Evolutionary conservation across 2,113 vertebrate species (phyloP).

Genomic region (Hymenochirus boettgeri): DNA sequence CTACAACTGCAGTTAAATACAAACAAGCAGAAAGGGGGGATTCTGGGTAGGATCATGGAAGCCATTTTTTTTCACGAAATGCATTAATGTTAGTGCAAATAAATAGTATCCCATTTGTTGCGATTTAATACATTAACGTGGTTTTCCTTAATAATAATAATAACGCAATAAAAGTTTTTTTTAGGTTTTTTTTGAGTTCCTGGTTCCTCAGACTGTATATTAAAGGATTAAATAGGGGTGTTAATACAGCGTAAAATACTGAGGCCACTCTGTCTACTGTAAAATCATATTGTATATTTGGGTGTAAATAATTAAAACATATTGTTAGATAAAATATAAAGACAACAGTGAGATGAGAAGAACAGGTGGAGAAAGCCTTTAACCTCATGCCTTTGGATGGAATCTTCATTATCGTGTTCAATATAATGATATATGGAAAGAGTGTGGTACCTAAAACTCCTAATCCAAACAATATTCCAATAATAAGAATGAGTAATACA

Average conservation of each 20-base stretch:
- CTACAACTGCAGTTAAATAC: too few relatives aligned
- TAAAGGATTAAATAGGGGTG: background rate
- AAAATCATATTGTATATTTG: background rate
- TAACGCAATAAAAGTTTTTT: too few relatives aligned
- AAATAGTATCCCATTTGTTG: too few relatives aligned
- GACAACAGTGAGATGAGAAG: background rate
- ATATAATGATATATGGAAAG: background rate
- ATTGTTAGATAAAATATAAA: background rate
- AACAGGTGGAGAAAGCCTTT: conserved; percentile 3
- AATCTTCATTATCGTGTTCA: background rate
- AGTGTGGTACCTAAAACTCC: too few relatives aligned
- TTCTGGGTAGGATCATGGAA: too few relatives aligned
- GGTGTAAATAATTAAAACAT: background rate
- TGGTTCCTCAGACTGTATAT: conserved; percentile 13
- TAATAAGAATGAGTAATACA: too few relatives aligned
- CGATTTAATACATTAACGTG: too few relatives aligned
- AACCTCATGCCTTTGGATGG: background rate
- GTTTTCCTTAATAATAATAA: too few relatives aligned
- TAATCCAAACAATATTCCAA: too few relatives aligned
- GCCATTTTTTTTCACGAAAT: too few relatives aligned
- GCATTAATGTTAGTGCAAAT: too few relatives aligned
- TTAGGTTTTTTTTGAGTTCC: background rate
- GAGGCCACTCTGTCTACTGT: background rate
- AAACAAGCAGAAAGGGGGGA: too few relatives aligned
- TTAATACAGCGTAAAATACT: background rate